These are phyloP conservation scores for Sycophila sp. DNA, from an alignment of 1,140 invertebrate species.

Conservation along the genomic window DNA sequence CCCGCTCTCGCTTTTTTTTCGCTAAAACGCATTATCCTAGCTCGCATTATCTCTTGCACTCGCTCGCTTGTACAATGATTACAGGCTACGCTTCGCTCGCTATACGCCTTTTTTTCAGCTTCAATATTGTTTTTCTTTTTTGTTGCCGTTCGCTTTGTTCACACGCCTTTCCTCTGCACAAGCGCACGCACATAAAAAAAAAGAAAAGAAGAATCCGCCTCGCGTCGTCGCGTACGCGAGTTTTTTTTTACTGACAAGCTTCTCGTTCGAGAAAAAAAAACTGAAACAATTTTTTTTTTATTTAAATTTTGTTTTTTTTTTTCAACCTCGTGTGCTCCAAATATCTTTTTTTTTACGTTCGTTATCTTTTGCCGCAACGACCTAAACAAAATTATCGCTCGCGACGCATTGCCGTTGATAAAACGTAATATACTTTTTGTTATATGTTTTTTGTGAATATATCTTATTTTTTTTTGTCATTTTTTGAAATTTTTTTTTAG, in stretches of 20 bases:
- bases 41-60: conserved; percentile 27
- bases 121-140: too few relatives aligned
- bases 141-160: conserved; percentile 31
- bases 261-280: too few relatives aligned
- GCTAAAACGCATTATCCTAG: conserved; percentile 21
- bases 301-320: background rate
- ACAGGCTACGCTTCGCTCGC: conserved; percentile 18
- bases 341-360: background rate
- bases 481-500: background rate
- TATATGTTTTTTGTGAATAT: background rate
- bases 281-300: too few relatives aligned
- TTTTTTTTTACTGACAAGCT: too few relatives aligned
- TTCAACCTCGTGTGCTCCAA: too few relatives aligned
- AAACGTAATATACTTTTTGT: background rate
- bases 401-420: too few relatives aligned
- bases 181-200: conserved; percentile 14
- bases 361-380: background rate
- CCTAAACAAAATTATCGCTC: background rate
- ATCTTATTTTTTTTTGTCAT: background rate
- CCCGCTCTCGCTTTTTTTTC: conserved; percentile 32
- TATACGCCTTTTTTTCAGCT: too few relatives aligned
- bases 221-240: background rate
- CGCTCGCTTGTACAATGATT: conserved; percentile 31
- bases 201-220: conserved; percentile 16
- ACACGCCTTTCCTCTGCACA: conserved; percentile 10